Percentiles rank a stretch among this genome's conserved stretches.
These are phyloP conservation scores for Psilopogon haemacephalus DNA, from an alignment of 2,113 vertebrate species.

Conservation along the genomic window DNA sequence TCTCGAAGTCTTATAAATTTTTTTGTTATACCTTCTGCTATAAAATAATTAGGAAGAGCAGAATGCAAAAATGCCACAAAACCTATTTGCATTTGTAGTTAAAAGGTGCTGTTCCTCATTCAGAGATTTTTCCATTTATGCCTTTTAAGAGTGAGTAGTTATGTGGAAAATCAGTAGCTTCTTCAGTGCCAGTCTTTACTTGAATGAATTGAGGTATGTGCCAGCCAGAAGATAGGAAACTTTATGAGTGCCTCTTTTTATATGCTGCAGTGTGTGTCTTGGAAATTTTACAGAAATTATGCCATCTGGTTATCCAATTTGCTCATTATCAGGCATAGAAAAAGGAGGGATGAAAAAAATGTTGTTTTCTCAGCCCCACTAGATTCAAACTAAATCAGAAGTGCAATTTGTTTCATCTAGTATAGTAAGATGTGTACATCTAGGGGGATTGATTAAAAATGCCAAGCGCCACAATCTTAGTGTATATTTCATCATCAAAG, in stretches of 20 bases:
- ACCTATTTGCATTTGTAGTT: neutral
- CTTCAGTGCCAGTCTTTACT: neutral
- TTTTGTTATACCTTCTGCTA: neutral
- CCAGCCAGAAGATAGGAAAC: neutral
- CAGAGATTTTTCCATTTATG: neutral
- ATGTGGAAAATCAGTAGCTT: neutral
- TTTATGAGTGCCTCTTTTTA: neutral
- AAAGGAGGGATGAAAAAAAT: neutral
- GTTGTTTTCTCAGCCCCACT: constrained; percentile 22
- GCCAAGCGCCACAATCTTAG: neutral
- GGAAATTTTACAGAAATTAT: constrained; percentile 37
- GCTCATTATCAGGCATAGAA: constrained; percentile 27
- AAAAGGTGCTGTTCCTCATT: neutral
- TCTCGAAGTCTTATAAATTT: neutral
- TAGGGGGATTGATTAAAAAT: constrained; percentile 58
- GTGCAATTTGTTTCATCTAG: constrained; percentile 43
- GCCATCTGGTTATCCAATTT: constrained; percentile 46
- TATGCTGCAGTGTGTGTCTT: neutral
- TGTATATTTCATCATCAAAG: constrained; percentile 56
- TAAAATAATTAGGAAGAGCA: neutral
- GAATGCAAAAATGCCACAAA: neutral
- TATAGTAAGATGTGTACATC: neutral
- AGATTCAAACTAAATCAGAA: constrained; percentile 49
- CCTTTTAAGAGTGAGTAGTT: neutral
- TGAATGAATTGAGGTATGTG: neutral